These are phyloP conservation scores for Gorilla gorilla DNA, from an alignment of 2,113 vertebrate species.

Conservation along the genomic window DNA sequence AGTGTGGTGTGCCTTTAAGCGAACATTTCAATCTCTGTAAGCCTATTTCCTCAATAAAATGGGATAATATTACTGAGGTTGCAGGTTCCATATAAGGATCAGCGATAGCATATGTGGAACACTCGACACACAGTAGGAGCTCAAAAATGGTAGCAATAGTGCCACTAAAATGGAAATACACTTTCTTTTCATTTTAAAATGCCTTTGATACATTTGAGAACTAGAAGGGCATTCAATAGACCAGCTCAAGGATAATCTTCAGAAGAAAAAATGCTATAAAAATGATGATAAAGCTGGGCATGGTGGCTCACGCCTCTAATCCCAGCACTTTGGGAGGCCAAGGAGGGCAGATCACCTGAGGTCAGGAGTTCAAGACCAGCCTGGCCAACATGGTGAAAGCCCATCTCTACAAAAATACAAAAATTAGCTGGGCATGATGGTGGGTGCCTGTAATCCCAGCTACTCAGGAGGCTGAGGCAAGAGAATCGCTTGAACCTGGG, in stretches of 20 bases:
- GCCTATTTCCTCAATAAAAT: constrained; percentile 19
- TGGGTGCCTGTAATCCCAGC: too few relatives aligned
- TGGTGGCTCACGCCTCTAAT: too few relatives aligned
- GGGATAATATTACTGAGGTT: background rate
- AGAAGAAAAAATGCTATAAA: background rate
- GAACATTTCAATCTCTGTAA: constrained; percentile 24
- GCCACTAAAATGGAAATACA: background rate
- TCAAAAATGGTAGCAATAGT: background rate
- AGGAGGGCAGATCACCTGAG: too few relatives aligned
- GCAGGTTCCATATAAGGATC: background rate
- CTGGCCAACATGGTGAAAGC: too few relatives aligned
- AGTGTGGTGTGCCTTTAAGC: background rate
- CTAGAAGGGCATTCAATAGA: background rate
- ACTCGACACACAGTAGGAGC: background rate
- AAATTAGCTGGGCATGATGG: too few relatives aligned
- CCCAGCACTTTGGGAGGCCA: too few relatives aligned
- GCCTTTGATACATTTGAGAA: constrained; percentile 21
- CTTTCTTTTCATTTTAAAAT: background rate
- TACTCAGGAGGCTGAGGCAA: too few relatives aligned
- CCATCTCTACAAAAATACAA: too few relatives aligned
- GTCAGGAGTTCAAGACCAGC: too few relatives aligned
- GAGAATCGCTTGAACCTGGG: too few relatives aligned
- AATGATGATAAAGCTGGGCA: background rate
- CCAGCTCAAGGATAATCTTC: background rate
- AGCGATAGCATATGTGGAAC: background rate